Base-by-base conservation (phyloP, 2,797 vertebrate species). In the Philypnodon macrostomus region DNA sequence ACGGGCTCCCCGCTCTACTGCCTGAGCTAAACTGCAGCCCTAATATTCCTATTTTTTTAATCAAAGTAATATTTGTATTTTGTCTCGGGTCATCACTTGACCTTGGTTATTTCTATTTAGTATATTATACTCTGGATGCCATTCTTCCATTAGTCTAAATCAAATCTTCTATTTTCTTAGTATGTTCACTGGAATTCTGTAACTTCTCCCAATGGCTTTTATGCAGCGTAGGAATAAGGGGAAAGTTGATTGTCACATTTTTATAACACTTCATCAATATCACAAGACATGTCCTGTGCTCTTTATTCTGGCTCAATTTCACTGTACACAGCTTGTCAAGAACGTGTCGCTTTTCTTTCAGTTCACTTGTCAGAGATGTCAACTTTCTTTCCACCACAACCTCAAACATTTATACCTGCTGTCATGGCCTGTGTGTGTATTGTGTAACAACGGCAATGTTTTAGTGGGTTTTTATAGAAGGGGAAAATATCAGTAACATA, bases 301-400 rank as follows among this genome's bases (percentile, higher is more conserved):
- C 37, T 61, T 53, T 50, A 35, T 38, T 17, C 50, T 31, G 41
- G 32, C 53, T 55, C 47, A 52, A 24, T 55, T 67, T 55, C 41
- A 47, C 54, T 55, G 41, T 52, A 58, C 51, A 66, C 30, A 35
- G 46, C 24, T 30, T 55, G 50, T 62, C 37, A 27, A 27, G 45
- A 62, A 50, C 44, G 17, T 49, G 47, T 50, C 47, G 37, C 47
- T 26, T 40, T 53, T 36, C 31, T 49, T 45, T 65, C 60, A 72
- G 50, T 70, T 69, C 37, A 48, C 63, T 62, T 15, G 67, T 73
- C 75, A 57, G 37, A 62, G 46, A 53, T 52, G 64, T 73, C 55
- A 53, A 21, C 33, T 26, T 59, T 77, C 67, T 76, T 63, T 26
- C 40, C 24, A 42, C 73, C 64, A 11, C 35, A 11, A 35, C 24